phyloP scores from a whole-genome alignment of 2,113 vertebrate species.

The Danionella cerebrum region DNA sequence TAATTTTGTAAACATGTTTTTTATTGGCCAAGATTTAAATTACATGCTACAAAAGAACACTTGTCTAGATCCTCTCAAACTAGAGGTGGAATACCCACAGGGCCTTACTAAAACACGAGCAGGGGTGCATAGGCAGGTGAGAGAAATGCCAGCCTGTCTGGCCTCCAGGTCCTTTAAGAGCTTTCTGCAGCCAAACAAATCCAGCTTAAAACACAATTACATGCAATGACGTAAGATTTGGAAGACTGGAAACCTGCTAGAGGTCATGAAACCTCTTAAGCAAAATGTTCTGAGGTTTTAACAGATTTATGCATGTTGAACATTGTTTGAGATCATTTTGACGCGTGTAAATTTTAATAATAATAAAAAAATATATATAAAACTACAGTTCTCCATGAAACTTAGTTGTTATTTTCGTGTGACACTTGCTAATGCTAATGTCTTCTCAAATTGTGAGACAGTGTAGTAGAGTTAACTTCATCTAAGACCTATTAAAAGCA shows the following conservation, averaged over 20 bases:
- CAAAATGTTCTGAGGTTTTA: too few relatives aligned
- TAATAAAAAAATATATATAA: background rate
- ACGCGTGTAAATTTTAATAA: too few relatives aligned
- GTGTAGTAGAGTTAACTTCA: too few relatives aligned
- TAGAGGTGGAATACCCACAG: constrained; percentile 10
- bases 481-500: too few relatives aligned
- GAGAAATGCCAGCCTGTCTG: constrained; percentile 13
- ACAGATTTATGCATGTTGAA: too few relatives aligned
- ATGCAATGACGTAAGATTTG: background rate
- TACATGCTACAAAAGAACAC: background rate
- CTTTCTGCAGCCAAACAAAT: constrained; percentile 24
- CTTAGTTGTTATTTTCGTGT: too few relatives aligned
- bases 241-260: background rate
- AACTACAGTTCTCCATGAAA: too few relatives aligned
- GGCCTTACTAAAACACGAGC: constrained; percentile 3
- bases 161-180: background rate
- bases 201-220: constrained; percentile 20
- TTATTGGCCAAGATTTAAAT: background rate
- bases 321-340: too few relatives aligned
- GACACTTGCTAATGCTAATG: too few relatives aligned
- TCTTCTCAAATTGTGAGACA: too few relatives aligned
- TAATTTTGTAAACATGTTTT: background rate
- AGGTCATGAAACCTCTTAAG: background rate
- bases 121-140: constrained; percentile 18
- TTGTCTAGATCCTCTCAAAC: constrained; percentile 5